These are phyloP conservation scores for Apodemia mormo DNA, from an alignment of 2,888 invertebrate species.

Conservation along the genomic window DNA sequence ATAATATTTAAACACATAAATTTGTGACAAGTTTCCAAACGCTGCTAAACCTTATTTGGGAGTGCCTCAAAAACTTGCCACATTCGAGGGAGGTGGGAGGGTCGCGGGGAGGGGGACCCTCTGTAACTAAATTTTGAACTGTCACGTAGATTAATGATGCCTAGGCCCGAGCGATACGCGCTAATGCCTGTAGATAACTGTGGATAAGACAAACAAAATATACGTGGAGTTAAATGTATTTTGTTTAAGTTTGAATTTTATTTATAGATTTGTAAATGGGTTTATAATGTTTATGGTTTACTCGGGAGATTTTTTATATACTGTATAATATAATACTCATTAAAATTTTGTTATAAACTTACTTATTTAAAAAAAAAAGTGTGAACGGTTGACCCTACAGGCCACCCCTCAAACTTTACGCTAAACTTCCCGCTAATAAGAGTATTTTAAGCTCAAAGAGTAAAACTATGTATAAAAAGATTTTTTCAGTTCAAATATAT, in stretches of 20 bases:
- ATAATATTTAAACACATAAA: slow-evolving; percentile 33
- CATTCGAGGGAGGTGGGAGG: slow-evolving; percentile 41
- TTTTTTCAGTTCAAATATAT: too few species aligned
- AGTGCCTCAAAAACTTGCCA: slow-evolving; percentile 71
- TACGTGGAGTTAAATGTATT: background rate
- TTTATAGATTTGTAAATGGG: too few species aligned
- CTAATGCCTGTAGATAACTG: slow-evolving; percentile 69
- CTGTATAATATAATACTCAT: too few species aligned
- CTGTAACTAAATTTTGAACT: slow-evolving; percentile 83
- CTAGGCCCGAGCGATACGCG: slow-evolving; percentile 81
- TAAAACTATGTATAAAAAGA: too few species aligned
- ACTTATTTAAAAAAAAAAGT: too few species aligned
- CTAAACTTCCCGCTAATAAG: too few species aligned
- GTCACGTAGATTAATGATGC: slow-evolving; percentile 82
- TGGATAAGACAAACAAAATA: slow-evolving; percentile 55
- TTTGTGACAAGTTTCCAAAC: slow-evolving; percentile 34
- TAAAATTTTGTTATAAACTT: too few species aligned
- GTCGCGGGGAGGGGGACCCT: slow-evolving; percentile 60
- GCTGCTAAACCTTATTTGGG: slow-evolving; percentile 49
- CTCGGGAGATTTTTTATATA: too few species aligned
- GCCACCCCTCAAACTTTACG: too few species aligned
- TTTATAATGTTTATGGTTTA: too few species aligned
- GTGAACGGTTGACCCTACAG: too few species aligned
- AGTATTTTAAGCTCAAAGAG: too few species aligned
- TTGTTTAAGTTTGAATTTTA: background rate